phyloP scores from a whole-genome alignment of 2,113 vertebrate species.

The Hystrix cristata region DNA sequence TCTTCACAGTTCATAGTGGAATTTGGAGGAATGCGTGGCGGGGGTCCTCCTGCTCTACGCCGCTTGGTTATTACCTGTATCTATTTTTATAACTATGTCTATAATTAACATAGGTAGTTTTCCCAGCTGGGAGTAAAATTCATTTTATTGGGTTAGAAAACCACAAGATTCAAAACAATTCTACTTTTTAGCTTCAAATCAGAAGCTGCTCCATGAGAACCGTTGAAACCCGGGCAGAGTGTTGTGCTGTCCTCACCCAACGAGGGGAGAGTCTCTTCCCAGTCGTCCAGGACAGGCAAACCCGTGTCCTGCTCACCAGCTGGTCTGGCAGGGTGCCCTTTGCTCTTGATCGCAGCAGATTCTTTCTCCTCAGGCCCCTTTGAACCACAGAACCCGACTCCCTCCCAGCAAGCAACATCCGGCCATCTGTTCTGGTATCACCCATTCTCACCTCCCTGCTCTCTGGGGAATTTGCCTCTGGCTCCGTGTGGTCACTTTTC shows the following conservation, averaged over 20 bases:
- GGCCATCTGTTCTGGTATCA: background rate
- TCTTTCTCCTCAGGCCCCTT: background rate
- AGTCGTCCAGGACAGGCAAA: constrained; percentile 60
- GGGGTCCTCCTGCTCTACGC: background rate
- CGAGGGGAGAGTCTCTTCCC: constrained; percentile 69
- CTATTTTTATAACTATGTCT: background rate
- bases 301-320: background rate
- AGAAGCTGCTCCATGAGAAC: constrained; percentile 67
- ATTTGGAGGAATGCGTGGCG: background rate
- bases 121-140: constrained; percentile 22
- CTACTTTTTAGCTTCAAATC: constrained; percentile 59
- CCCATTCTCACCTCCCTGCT: background rate
- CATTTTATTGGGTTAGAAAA: constrained; percentile 73
- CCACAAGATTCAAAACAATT: constrained; percentile 59
- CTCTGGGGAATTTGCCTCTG: background rate
- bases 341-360: background rate
- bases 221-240: constrained; percentile 68
- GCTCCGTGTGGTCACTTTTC: background rate
- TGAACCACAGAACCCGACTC: background rate
- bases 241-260: constrained; percentile 46
- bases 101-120: background rate
- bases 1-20: constrained; percentile 70
- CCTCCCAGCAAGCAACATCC: background rate
- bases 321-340: background rate
- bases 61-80: constrained; percentile 42